These are phyloP conservation scores for Drosophila monieri DNA, from an alignment of 2,888 invertebrate genomes.

Conservation along the genomic window DNA sequence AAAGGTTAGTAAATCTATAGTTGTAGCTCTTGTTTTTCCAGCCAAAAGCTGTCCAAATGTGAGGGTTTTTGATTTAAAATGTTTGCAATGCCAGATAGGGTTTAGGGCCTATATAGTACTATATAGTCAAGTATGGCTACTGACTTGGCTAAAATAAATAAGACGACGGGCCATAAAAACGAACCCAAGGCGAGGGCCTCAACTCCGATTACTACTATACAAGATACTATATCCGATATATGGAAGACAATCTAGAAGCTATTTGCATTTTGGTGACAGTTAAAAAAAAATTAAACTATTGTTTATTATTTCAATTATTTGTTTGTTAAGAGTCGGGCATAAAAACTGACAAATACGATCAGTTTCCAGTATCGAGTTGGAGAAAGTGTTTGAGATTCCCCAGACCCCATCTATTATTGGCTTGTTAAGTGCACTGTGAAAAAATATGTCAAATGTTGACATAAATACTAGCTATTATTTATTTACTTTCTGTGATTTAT, in stretches of 20 bases:
- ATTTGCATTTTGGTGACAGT: constrained; percentile 24
- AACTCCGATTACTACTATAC: constrained; percentile 3
- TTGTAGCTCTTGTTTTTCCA: constrained; percentile 15
- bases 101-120: constrained; percentile 5
- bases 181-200: constrained; percentile 17
- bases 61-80: constrained; percentile 50
- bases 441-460: constrained; percentile 2
- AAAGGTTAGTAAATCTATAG: too few species aligned
- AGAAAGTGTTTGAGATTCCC: constrained; percentile 33
- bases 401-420: constrained; percentile 14
- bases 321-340: constrained; percentile 13
- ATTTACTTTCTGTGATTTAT: background rate
- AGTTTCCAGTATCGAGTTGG: too few species aligned
- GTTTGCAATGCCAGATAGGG: constrained; percentile 36
- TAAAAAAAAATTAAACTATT: too few species aligned
- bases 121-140: constrained; percentile 3
- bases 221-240: background rate
- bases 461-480: too few species aligned
- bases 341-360: background rate
- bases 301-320: constrained; percentile 18
- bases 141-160: background rate
- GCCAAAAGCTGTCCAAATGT: constrained; percentile 28
- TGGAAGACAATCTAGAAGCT: background rate
- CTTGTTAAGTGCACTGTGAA: constrained; percentile 16
- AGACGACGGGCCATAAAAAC: constrained; percentile 28